Base-by-base conservation (phyloP, 2,888 invertebrate species). In the Watsonalla cultraria region DNA sequence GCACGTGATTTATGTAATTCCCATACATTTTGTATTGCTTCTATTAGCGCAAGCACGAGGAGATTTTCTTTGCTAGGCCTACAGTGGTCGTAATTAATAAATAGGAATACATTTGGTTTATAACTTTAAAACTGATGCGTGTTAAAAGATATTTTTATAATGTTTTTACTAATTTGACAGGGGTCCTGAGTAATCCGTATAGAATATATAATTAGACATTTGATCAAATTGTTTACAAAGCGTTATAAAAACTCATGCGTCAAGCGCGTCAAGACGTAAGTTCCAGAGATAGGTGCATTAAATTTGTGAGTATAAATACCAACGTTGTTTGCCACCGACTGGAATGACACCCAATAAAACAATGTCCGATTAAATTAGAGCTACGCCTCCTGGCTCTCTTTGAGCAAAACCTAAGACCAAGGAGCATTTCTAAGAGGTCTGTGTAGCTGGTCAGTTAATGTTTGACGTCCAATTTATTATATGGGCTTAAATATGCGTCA, bases 291-390 rank as follows among this genome's bases (percentile, higher is more conserved):
- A 48, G 15, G 37, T 49, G 35, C 35, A 56, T 63, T 59, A 52
- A 57, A 53, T 58, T 64, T 61, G 54, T 46, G 49, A 49, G 48
- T 47, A 64, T 60, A 59, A 66, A 66, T 66, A 67, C 54, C 55
- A 51, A 50, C 53, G 57, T 58, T 56, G 56, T 61, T 61, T 59
- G 58, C 62, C 53, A 54, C 53, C 61, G 59, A 56, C 57, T 60
- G 46, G 62, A 62, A 61, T 59, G 54, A 52, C 55, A 51, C 35
- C 57, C 55, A 56, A 66, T 65, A 64, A 59, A 60, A n/a, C 50
- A 47, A 47, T 37, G 35, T 50, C 72, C 66, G 68, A 51, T 48
- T 46, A 57, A 15, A 11, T 34, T 45, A 60, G 66, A 56, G 59
- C 52, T 35, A 24, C 15, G 7, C 47, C n/a, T 47, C 51, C 52